Base-by-base conservation (phyloP, 1,140 invertebrate genomes). In the Vanessa atalanta region DNA sequence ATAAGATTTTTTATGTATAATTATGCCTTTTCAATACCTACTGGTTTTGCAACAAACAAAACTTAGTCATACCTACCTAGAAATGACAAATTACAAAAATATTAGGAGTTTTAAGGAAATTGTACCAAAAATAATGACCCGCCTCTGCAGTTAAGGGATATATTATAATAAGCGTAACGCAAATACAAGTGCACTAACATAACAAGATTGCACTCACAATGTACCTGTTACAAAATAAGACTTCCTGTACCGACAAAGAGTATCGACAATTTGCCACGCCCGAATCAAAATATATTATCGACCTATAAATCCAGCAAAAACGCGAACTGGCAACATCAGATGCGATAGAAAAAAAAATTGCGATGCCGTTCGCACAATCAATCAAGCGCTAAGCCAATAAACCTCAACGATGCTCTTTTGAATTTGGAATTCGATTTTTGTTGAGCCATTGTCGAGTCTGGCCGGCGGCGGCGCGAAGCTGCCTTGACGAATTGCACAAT, bases 361-460 rank as follows among this genome's bases (percentile, higher is more conserved):
- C 83, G 79, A 79, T 79, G 78, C 70, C 69, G 82, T 90, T 90
- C 89, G 91, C 89, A 91, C 91, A 91, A 93, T 93, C 91, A 90
- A 93, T 93, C 91, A 91, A 89, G 85, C 89, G 87, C 90, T 93
- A 91, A 93, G 90, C 91, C 91, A 93, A 93, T 93, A 93, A 93
- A 93, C 91, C 91, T 93, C 91, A 93, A 90, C 89, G 91, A 91
- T 93, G 89, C 84, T 85, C 89, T 91, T 93, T 91, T 93, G 85
- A 91, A 91, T 89, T 81, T 79, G 66, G 84, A 88, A 92, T 91
- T 85, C 83, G 88, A 91, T 88, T 89, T 91, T 90, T 90, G 86
- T 85, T 81, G 84, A 79, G 74, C 83, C 75, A 88, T 91, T 91
- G 88, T 90, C 78, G 83, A 60, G 70, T 16, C 84, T 88, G 86